These are phyloP conservation scores for Panonychus citri DNA, from an alignment of 1,140 invertebrate genomes.

Conservation along the genomic window DNA sequence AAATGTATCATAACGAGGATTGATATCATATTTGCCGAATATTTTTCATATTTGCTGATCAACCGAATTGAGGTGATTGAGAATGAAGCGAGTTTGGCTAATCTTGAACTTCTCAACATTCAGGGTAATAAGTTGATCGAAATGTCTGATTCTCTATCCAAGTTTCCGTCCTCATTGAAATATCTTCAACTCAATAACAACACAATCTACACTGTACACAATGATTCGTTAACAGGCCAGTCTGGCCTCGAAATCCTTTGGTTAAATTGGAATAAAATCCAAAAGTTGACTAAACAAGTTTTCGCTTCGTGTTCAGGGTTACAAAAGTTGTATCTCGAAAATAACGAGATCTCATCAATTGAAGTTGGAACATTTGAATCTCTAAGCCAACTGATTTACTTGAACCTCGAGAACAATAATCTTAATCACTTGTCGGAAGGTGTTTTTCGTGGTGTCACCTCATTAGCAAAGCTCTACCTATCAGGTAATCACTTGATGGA, in stretches of 20 bases:
- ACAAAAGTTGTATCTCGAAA: slow-evolving; percentile 51
- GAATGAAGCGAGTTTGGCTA: slow-evolving; percentile 49
- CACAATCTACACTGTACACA: slow-evolving; percentile 45
- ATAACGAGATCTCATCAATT: slow-evolving; percentile 53
- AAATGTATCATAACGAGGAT: too few species aligned
- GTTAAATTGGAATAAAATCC: slow-evolving; percentile 54
- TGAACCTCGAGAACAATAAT: slow-evolving; percentile 21
- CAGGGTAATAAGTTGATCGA: slow-evolving; percentile 51
- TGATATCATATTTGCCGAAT: slow-evolving; percentile 45
- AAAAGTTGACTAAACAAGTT: slow-evolving; percentile 39
- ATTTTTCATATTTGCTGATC: slow-evolving; percentile 60
- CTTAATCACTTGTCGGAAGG: slow-evolving; percentile 19
- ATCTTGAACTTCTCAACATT: slow-evolving; percentile 64
- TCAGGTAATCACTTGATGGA: slow-evolving; percentile 28
- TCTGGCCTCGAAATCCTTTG: slow-evolving; percentile 62
- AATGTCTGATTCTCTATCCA: slow-evolving; percentile 49
- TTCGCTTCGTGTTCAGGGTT: slow-evolving; percentile 48
- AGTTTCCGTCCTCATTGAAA: slow-evolving; percentile 39
- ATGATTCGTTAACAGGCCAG: slow-evolving; percentile 48
- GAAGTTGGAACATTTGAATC: slow-evolving; percentile 50
- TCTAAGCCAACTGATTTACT: slow-evolving; percentile 39
- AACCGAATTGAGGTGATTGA: slow-evolving; percentile 57
- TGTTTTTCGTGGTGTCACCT: slow-evolving; percentile 29
- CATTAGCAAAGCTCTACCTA: slow-evolving; percentile 39
- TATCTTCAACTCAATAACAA: slow-evolving; percentile 68